A percentile compares a stretch with the other conserved stretches of the same genome.
Conservation (phyloP, 64 coral and sea anemone species). For the Pocillopora verrucosa region DNA sequence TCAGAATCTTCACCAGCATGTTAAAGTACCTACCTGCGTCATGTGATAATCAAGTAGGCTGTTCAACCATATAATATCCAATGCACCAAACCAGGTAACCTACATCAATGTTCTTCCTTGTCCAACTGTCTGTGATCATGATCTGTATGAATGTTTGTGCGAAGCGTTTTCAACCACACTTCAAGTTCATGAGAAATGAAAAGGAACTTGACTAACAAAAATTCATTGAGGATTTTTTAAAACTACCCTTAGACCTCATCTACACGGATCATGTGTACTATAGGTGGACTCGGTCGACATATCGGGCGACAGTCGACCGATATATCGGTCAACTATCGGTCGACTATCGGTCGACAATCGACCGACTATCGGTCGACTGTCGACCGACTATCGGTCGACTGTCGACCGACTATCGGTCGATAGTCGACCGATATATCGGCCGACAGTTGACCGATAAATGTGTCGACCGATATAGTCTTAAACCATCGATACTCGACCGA, state of each 20-base stretch:
- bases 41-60: constrained; percentile 7
- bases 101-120: constrained; percentile 33
- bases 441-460: too few relatives aligned
- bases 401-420: too few relatives aligned
- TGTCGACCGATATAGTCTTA: too few relatives aligned
- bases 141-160: constrained; percentile 36
- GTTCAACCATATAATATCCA: constrained; percentile 40
- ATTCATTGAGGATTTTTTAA: constrained; percentile 32
- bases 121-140: constrained; percentile 15
- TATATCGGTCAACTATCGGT: too few relatives aligned
- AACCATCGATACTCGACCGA: too few relatives aligned
- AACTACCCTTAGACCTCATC: constrained; percentile 18
- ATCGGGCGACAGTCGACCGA: too few relatives aligned
- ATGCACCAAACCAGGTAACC: constrained; percentile 11
- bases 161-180: constrained; percentile 42
- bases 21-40: constrained; percentile 1
- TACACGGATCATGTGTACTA: too few relatives aligned
- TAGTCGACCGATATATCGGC: too few relatives aligned
- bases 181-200: constrained; percentile 45
- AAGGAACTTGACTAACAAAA: constrained; percentile 21
- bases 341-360: too few relatives aligned
- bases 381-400: too few relatives aligned
- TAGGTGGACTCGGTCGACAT: too few relatives aligned
- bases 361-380: too few relatives aligned
- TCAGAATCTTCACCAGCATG: constrained; percentile 35